These are phyloP conservation scores for Actenoides hombroni DNA, from an alignment of 2,113 vertebrate genomes.

Conservation along the genomic window DNA sequence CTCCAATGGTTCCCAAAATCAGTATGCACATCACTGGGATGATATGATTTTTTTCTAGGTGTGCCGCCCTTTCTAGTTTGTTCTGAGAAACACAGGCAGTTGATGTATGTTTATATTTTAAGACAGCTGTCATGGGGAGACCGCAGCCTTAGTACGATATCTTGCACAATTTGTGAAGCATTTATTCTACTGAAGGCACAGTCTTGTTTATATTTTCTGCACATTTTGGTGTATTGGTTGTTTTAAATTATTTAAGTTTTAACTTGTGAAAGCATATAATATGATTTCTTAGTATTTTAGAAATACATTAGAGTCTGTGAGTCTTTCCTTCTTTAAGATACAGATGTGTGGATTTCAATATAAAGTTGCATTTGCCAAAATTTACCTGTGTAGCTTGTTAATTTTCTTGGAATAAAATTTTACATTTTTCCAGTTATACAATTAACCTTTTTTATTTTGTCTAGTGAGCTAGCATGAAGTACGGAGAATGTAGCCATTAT, in stretches of 20 bases:
- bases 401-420: conserved; percentile 97
- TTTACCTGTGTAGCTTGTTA: conserved; percentile 99
- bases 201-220: conserved; percentile 98
- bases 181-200: conserved; percentile 94
- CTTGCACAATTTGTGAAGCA: conserved; percentile 98
- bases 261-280: conserved; percentile 97
- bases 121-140: conserved; percentile 94
- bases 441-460: conserved; percentile 78
- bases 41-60: conserved; percentile 71
- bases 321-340: conserved; percentile 98
- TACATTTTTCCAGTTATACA: conserved; percentile 91
- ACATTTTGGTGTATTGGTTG: conserved; percentile 96
- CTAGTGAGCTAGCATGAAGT: conserved; percentile 76
- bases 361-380: conserved; percentile 99
- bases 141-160: conserved; percentile 98
- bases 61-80: conserved; percentile 75
- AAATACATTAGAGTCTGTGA: conserved; percentile 98
- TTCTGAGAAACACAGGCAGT: conserved; percentile 82
- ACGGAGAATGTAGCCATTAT: conserved; percentile 69
- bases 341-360: conserved; percentile 98
- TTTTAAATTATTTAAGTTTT: conserved; percentile 95
- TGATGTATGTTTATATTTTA: conserved; percentile 83
- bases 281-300: conserved; percentile 98
- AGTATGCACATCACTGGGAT: conserved; percentile 75
- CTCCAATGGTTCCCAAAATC: conserved; percentile 75